Evolutionary conservation across 2,797 vertebrate genomes (phyloP).

Genomic region (Falco columbarius): DNA sequence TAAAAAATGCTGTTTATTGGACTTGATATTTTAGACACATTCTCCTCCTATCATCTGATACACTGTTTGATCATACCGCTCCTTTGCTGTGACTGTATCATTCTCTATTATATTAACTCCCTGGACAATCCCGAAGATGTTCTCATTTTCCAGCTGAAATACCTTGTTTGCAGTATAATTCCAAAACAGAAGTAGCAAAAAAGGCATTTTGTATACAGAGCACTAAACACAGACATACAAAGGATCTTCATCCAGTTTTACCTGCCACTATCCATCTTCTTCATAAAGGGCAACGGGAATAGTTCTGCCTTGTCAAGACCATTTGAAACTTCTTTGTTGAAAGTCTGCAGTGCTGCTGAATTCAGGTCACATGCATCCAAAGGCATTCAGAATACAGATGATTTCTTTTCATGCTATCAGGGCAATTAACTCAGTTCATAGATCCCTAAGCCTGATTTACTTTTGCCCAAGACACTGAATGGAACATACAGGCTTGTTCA

Average conservation of each 20-base stretch:
- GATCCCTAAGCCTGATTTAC: background rate
- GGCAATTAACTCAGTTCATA: conserved; percentile 32
- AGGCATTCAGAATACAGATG: conserved; percentile 17
- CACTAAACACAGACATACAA: background rate
- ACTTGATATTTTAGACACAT: conserved; percentile 36
- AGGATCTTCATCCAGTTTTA: conserved; percentile 25
- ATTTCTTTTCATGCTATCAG: background rate
- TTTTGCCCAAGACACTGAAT: background rate
- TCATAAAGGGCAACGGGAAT: conserved; percentile 22
- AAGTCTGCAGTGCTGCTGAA: conserved; percentile 28
- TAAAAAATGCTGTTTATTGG: conserved; percentile 32
- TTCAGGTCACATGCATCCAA: conserved; percentile 55
- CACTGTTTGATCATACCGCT: background rate
- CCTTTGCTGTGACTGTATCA: conserved; percentile 3
- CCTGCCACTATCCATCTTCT: conserved; percentile 48
- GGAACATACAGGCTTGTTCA: background rate
- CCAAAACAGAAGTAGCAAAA: conserved; percentile 16
- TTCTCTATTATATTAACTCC: conserved; percentile 1
- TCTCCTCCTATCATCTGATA: conserved; percentile 40
- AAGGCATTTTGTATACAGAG: background rate
- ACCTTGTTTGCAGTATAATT: conserved; percentile 31
- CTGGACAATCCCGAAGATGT: conserved; percentile 17
- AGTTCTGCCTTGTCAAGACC: conserved; percentile 42
- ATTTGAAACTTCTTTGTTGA: conserved; percentile 21
- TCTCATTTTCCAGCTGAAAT: conserved; percentile 51